phyloP scores from a whole-genome alignment of 2,888 invertebrate genomes.

The Scelioninae gen. 1 region DNA sequence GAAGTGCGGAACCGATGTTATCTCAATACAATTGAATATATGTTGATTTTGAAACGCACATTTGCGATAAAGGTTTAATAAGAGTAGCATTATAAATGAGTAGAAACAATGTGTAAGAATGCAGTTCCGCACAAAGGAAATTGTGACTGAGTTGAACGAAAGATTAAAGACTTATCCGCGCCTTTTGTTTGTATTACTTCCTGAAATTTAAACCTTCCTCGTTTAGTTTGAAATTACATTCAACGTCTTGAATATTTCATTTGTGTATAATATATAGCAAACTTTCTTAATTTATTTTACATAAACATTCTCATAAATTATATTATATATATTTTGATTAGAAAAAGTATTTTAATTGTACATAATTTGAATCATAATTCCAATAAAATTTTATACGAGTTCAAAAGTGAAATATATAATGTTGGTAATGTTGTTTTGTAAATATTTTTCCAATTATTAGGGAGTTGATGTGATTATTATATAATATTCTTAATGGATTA shows the following conservation, averaged over 20 bases:
- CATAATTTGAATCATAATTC: too few relatives aligned
- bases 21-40: conserved; percentile 45
- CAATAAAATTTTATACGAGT: too few relatives aligned
- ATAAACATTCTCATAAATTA: too few relatives aligned
- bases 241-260: too few relatives aligned
- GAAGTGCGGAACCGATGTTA: conserved; percentile 54
- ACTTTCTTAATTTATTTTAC: too few relatives aligned
- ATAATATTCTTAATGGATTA: conserved; percentile 6
- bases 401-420: too few relatives aligned
- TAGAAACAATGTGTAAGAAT: conserved; percentile 33
- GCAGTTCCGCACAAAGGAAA: conserved; percentile 1
- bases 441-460: background rate
- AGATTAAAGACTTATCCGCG: background rate
- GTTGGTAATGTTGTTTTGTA: background rate
- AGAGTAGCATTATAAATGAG: conserved; percentile 35
- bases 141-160: conserved; percentile 18
- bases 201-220: background rate
- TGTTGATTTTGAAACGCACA: conserved; percentile 45
- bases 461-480: conserved; percentile 2
- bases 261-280: too few relatives aligned
- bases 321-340: too few relatives aligned
- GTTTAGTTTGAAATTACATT: background rate
- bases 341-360: too few relatives aligned
- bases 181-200: conserved; percentile 4
- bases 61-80: conserved; percentile 50